Evolutionary conservation across 2,113 vertebrate species (phyloP).

Genomic region (Empidonax traillii): DNA sequence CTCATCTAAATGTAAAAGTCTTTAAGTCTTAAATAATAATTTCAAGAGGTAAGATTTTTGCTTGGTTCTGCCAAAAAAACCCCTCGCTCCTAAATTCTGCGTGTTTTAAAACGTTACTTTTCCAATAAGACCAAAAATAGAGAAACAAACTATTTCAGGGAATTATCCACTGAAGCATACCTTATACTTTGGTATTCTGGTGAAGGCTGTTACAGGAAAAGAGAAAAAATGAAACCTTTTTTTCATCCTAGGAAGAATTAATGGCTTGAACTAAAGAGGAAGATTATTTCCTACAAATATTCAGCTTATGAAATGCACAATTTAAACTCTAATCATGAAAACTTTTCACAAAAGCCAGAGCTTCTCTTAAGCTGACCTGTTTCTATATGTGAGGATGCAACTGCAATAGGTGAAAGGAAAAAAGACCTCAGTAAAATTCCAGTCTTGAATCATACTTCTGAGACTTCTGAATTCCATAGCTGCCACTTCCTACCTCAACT

Average conservation of each 20-base stretch:
- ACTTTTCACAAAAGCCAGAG: neutral
- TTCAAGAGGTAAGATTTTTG: neutral
- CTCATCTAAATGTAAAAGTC: neutral
- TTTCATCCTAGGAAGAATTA: neutral
- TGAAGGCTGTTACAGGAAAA: neutral
- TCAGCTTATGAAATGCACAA: neutral
- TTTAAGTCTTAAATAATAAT: neutral
- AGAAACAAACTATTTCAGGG: neutral
- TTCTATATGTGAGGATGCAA: neutral
- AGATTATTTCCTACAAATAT: neutral
- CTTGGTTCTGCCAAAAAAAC: neutral
- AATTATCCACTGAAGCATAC: neutral
- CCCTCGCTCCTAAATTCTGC: rapidly evolving
- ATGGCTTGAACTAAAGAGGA: neutral
- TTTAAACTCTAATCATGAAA: neutral
- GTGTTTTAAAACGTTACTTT: neutral
- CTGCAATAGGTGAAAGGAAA: neutral
- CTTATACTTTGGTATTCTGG: neutral
- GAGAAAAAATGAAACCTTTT: neutral
- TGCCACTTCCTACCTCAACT: neutral
- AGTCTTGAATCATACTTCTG: neutral
- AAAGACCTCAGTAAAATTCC: neutral
- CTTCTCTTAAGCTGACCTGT: neutral
- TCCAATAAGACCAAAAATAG: neutral
- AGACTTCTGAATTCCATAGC: neutral